Evolutionary conservation across 2,113 vertebrate genomes (phyloP).

Genomic region (Sceloporus tristichus): DNA sequence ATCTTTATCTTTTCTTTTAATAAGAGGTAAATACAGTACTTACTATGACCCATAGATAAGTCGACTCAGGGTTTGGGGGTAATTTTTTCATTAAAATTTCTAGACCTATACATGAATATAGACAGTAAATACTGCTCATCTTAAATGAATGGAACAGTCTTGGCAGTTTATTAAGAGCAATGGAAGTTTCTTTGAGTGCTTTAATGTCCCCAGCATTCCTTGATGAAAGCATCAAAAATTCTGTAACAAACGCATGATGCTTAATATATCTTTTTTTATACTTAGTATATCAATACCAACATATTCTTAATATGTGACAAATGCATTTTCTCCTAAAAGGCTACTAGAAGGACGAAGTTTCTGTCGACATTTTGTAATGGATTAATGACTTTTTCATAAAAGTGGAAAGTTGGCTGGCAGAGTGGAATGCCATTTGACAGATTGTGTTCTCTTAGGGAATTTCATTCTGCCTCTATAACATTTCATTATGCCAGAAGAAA

Average conservation of each 20-base stretch:
- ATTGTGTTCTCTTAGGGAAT: constrained; percentile 29
- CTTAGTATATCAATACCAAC: not conserved
- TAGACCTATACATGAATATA: not conserved
- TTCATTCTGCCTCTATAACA: constrained; percentile 27
- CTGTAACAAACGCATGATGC: not conserved
- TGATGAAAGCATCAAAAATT: not conserved
- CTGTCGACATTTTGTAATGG: constrained; percentile 43
- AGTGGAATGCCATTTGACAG: constrained; percentile 31
- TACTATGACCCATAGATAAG: too few relatives aligned
- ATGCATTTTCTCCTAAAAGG: too few relatives aligned
- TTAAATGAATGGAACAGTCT: not conserved
- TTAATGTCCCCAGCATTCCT: not conserved
- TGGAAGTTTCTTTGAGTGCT: not conserved
- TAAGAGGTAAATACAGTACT: too few relatives aligned
- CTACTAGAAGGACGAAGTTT: constrained; percentile 3
- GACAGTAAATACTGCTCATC: not conserved
- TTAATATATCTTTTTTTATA: not conserved
- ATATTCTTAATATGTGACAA: not conserved
- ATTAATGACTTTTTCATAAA: constrained; percentile 44
- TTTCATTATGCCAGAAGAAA: not conserved
- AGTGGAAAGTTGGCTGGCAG: constrained; percentile 26
- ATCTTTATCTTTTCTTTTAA: too few relatives aligned
- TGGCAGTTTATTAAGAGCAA: not conserved
- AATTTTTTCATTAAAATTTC: too few relatives aligned
- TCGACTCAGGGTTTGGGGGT: too few relatives aligned